These are phyloP conservation scores for Zapus hudsonius DNA, from an alignment of 2,113 vertebrate genomes.

Conservation along the genomic window DNA sequence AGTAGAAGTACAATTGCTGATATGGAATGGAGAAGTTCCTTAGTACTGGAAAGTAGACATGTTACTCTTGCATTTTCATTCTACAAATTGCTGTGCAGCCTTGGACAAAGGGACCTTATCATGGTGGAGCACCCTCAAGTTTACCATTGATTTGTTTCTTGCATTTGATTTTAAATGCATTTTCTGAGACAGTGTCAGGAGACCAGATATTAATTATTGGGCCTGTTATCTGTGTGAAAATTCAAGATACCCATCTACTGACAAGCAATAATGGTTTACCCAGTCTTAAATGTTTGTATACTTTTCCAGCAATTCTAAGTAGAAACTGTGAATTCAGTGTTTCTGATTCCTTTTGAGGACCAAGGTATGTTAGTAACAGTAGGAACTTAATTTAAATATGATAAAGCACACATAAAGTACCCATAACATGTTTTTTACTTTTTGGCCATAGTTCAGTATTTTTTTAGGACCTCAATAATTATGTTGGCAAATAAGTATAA, in stretches of 20 bases:
- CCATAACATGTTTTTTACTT: neutral
- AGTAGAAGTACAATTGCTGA: neutral
- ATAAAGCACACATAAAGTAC: neutral
- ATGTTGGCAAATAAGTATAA: slow-evolving; percentile 31
- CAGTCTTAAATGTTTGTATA: neutral
- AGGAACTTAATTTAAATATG: slow-evolving; percentile 19
- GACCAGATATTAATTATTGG: slow-evolving; percentile 9
- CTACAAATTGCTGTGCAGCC: neutral
- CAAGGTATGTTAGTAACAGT: neutral
- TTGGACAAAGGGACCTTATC: neutral
- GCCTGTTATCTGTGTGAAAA: slow-evolving; percentile 1
- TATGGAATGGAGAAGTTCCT: neutral
- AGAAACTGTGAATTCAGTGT: slow-evolving; percentile 23
- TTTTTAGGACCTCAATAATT: slow-evolving; percentile 13
- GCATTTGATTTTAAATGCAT: slow-evolving; percentile 7
- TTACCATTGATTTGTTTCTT: neutral
- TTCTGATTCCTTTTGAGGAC: neutral
- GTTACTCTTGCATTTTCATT: neutral
- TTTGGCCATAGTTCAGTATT: neutral
- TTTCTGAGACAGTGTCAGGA: slow-evolving; percentile 18
- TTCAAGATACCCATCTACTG: neutral
- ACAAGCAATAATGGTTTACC: slow-evolving; percentile 12
- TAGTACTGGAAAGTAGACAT: neutral
- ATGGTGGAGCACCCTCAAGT: neutral
- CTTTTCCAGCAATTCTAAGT: slow-evolving; percentile 46